phyloP scores from a whole-genome alignment of 2,113 vertebrate genomes.

The Aegithalos caudatus region DNA sequence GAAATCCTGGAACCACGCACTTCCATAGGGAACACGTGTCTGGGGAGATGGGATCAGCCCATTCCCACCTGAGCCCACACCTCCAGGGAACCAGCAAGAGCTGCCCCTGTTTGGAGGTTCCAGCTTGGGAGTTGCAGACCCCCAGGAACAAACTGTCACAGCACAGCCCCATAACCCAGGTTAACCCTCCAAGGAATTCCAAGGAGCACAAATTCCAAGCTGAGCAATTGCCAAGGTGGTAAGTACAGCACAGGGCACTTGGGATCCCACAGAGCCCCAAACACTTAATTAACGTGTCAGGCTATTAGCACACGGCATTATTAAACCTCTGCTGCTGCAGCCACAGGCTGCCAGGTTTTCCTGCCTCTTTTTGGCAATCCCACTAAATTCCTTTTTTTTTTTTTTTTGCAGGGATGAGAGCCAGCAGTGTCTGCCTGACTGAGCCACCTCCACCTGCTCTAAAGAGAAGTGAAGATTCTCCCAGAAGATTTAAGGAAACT shows the following conservation, averaged over 20 bases:
- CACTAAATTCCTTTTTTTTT: not conserved
- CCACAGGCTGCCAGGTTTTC: slow-evolving; percentile 1
- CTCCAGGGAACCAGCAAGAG: not conserved
- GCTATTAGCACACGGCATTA: slow-evolving; percentile 20
- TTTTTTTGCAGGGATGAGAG: not conserved
- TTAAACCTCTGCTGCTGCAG: slow-evolving; percentile 26
- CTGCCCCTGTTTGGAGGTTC: accelerated
- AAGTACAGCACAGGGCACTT: slow-evolving; percentile 6
- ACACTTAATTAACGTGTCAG: slow-evolving; percentile 48
- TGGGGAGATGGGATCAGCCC: not conserved
- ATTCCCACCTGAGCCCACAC: not conserved
- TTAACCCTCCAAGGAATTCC: not conserved
- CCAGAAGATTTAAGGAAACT: accelerated
- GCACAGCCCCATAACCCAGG: not conserved
- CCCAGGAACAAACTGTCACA: not conserved
- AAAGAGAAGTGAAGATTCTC: not conserved
- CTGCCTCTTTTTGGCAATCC: not conserved
- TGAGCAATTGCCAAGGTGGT: not conserved
- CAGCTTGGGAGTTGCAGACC: not conserved
- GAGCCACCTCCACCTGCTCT: not conserved
- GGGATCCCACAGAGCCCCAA: slow-evolving; percentile 1
- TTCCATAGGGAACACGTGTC: not conserved
- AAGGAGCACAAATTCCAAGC: not conserved
- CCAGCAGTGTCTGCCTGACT: not conserved
- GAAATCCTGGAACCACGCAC: accelerated